These are phyloP conservation scores for Cheilosia urbana DNA, from an alignment of 2,888 invertebrate genomes.

Conservation along the genomic window DNA sequence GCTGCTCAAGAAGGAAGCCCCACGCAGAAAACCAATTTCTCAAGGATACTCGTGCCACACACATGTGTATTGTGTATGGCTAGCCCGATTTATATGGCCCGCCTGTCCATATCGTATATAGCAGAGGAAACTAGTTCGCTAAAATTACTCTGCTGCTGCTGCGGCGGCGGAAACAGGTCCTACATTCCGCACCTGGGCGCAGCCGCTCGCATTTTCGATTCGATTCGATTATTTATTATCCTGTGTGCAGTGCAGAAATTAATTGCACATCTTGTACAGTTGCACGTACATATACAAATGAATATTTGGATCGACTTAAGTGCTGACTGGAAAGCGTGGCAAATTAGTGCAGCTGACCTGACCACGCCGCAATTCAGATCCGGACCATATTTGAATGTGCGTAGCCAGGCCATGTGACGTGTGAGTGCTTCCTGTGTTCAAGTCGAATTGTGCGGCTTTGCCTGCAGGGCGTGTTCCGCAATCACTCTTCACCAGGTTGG, in stretches of 20 bases:
- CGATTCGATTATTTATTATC: slow-evolving; percentile 73
- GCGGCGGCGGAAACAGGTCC: slow-evolving; percentile 64
- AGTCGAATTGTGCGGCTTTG: slow-evolving; percentile 6
- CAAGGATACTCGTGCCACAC: slow-evolving; percentile 49
- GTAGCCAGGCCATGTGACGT: slow-evolving; percentile 55
- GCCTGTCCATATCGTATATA: not conserved
- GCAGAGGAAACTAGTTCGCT: slow-evolving; percentile 52
- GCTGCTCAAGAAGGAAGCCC: slow-evolving; percentile 44
- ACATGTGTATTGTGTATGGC: slow-evolving; percentile 4
- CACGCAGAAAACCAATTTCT: slow-evolving; percentile 71
- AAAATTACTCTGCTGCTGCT: slow-evolving; percentile 60
- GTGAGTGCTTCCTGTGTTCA: slow-evolving; percentile 46
- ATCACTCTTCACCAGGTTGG: slow-evolving; percentile 66
- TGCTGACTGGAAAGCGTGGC: slow-evolving; percentile 32
- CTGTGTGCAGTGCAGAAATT: slow-evolving; percentile 53
- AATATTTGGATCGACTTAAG: not conserved
- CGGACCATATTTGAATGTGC: slow-evolving; percentile 56
- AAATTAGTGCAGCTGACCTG: slow-evolving; percentile 65
- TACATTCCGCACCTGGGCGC: slow-evolving; percentile 72
- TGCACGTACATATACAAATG: no score
- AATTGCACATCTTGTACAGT: slow-evolving; percentile 67
- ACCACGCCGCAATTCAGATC: slow-evolving; percentile 17
- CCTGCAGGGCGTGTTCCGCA: slow-evolving; percentile 55
- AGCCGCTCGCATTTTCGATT: slow-evolving; percentile 53
- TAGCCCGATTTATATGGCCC: slow-evolving; percentile 47